Conservation (phyloP, 2,888 invertebrate genomes). For the Pecten maximus region DNA sequence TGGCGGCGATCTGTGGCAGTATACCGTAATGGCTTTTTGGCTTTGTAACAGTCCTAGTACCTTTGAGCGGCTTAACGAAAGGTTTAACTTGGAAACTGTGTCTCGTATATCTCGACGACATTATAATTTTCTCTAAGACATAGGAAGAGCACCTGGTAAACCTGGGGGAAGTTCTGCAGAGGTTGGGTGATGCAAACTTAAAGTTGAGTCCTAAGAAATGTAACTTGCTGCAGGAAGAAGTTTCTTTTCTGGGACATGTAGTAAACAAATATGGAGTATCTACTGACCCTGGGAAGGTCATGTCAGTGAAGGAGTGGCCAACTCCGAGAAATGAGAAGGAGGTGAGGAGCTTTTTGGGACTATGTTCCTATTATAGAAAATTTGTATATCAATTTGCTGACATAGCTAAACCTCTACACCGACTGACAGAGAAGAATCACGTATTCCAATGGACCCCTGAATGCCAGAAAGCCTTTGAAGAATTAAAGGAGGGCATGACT, state of each 20-base stretch:
- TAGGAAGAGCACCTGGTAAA: conserved; percentile 46
- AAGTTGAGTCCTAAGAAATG: conserved; percentile 44
- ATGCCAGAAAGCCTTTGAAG: conserved; percentile 53
- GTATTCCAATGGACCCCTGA: conserved; percentile 51
- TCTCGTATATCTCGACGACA: conserved; percentile 54
- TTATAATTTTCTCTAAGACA: conserved; percentile 43
- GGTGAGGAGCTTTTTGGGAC: no score
- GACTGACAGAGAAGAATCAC: conserved; percentile 43
- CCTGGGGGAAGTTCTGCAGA: conserved; percentile 47
- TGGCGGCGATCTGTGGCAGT: conserved; percentile 49
- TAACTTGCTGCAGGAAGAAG: conserved; percentile 38
- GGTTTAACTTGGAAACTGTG: no score
- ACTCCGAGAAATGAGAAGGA: conserved; percentile 47
- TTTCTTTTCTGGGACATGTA: conserved; percentile 44
- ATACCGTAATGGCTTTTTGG: no score
- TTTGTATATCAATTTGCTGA: no score
- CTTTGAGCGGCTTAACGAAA: no score
- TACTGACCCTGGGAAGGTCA: conserved; percentile 48
- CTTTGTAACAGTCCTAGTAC: no score
- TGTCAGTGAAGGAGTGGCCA: conserved; percentile 49
- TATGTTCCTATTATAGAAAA: no score
- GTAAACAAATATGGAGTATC: conserved; percentile 46
- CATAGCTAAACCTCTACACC: conserved; percentile 53
- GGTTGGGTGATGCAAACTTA: conserved; percentile 46
- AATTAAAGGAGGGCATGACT: conserved; percentile 50